These are phyloP conservation scores for Lepidurus arcticus DNA, from an alignment of 1,140 invertebrate species.

Conservation along the genomic window DNA sequence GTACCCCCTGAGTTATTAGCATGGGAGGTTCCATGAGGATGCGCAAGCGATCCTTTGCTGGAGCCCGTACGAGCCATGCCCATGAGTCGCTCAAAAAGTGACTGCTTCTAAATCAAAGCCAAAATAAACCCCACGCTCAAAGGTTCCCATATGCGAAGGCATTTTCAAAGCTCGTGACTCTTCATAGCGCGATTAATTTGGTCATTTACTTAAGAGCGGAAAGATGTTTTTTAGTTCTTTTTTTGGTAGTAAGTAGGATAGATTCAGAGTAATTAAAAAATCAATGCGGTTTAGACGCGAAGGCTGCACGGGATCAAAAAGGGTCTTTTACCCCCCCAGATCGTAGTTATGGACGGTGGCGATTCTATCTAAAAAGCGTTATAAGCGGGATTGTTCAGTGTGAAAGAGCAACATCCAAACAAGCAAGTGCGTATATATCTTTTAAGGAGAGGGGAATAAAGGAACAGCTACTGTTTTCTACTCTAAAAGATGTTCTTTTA, in stretches of 20 bases:
- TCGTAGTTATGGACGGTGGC: too few relatives aligned
- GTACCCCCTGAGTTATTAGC: constrained; percentile 27
- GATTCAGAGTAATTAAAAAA: background rate
- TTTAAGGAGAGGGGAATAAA: background rate
- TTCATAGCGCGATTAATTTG: background rate
- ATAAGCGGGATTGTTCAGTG: background rate
- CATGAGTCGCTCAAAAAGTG: constrained; percentile 41
- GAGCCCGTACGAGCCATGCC: constrained; percentile 47
- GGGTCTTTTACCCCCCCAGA: too few relatives aligned
- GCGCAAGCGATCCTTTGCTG: constrained; percentile 39
- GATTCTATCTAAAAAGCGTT: background rate
- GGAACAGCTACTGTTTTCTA: background rate
- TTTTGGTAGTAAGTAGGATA: too few relatives aligned
- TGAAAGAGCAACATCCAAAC: background rate
- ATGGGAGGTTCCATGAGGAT: constrained; percentile 27
- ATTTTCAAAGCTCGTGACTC: background rate
- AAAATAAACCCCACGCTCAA: constrained; percentile 24
- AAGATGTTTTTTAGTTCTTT: background rate
- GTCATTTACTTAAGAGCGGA: background rate
- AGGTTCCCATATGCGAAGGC: constrained; percentile 27
- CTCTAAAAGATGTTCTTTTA: constrained; percentile 8
- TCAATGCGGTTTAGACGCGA: too few relatives aligned
- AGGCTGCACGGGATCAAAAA: too few relatives aligned
- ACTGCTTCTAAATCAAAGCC: constrained; percentile 33
- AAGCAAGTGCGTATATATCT: background rate